These are phyloP conservation scores for Paradisaea rubra DNA, from an alignment of 2,113 vertebrate genomes.

Conservation along the genomic window DNA sequence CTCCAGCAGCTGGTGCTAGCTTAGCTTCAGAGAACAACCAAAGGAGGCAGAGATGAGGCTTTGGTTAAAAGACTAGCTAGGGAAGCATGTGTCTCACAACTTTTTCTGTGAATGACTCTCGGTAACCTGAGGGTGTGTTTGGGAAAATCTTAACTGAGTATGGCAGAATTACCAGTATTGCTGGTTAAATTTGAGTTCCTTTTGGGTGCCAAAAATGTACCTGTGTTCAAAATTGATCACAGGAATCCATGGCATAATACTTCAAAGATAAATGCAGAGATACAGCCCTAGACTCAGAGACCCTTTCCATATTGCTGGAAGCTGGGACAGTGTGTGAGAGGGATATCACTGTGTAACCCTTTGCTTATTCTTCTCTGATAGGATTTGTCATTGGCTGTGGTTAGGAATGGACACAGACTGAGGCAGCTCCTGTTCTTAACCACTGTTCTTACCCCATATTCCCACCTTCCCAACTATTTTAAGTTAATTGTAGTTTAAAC, in stretches of 20 bases:
- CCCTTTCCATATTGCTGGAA: neutral
- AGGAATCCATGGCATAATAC: neutral
- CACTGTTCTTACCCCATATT: neutral
- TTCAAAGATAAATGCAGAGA: neutral
- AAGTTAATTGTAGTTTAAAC: neutral
- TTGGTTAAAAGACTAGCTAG: neutral
- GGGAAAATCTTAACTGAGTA: neutral
- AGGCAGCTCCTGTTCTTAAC: neutral
- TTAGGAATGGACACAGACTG: neutral
- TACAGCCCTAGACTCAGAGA: neutral
- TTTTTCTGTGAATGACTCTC: neutral
- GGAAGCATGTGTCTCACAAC: rapidly evolving
- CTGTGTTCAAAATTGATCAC: neutral
- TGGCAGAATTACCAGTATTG: neutral
- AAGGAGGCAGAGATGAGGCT: neutral
- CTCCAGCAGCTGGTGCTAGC: neutral
- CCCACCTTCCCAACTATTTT: neutral
- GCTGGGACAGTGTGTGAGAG: neutral
- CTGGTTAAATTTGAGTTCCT: neutral
- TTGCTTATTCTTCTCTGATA: neutral
- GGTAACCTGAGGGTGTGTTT: neutral
- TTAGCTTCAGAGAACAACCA: neutral
- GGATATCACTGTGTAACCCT: neutral
- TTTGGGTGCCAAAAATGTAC: neutral
- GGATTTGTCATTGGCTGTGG: neutral